phyloP scores from a whole-genome alignment of 2,888 invertebrate species.

The Hypena proboscidalis region DNA sequence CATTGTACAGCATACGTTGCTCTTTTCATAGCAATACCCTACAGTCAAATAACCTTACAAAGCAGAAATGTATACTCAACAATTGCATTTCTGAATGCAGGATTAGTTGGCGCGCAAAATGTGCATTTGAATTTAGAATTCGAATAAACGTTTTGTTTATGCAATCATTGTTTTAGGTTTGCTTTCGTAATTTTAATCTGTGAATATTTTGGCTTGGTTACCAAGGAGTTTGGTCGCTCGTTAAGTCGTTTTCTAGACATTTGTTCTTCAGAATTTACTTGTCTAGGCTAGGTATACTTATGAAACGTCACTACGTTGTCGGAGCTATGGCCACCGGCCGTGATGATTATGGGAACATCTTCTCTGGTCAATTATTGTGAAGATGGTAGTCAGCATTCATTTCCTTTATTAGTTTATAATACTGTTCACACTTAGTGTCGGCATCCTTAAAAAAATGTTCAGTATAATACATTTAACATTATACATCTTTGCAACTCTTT shows the following conservation, averaged over 20 bases:
- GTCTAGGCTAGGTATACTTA: too few relatives aligned
- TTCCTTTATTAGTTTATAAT: background rate
- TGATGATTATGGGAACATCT: constrained; percentile 4
- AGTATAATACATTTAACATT: too few relatives aligned
- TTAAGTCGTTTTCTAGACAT: too few relatives aligned
- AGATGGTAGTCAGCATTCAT: background rate
- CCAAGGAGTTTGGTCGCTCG: background rate
- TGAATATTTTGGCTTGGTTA: too few relatives aligned
- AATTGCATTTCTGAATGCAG: background rate
- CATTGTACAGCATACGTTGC: constrained; percentile 14
- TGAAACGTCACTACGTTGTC: too few relatives aligned
- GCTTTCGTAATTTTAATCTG: constrained; percentile 4
- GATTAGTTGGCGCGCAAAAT: constrained; percentile 12
- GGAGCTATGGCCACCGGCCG: background rate
- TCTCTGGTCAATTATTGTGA: constrained; percentile 4
- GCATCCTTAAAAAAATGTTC: too few relatives aligned
- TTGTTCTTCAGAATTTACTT: too few relatives aligned
- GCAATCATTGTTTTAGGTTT: constrained; percentile 8
- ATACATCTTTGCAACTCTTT: too few relatives aligned
- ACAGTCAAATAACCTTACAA: background rate
- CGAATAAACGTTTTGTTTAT: constrained; percentile 13
- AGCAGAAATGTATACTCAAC: constrained; percentile 2
- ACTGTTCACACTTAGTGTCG: too few relatives aligned
- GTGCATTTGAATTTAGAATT: constrained; percentile 30
- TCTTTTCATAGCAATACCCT: constrained; percentile 8